Conservation (phyloP, 2,888 invertebrate species). For the Tetragnatha montana region DNA sequence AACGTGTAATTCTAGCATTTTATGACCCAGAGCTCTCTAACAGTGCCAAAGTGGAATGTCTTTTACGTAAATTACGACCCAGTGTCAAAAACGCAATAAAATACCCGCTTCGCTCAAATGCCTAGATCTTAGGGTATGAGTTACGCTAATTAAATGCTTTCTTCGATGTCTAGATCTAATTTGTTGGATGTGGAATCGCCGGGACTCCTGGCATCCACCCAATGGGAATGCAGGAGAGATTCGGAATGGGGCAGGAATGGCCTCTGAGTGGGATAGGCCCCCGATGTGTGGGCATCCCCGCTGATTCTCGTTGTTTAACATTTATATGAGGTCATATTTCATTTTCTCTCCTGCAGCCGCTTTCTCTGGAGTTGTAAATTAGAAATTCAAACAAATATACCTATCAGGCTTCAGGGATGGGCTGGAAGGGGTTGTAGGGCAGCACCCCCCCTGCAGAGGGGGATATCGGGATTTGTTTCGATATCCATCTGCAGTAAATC, state of each 20-base stretch:
- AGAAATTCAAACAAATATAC: slow-evolving; percentile 28
- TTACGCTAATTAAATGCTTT: slow-evolving; percentile 67
- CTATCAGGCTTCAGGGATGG: slow-evolving; percentile 3
- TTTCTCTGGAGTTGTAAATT: slow-evolving; percentile 26
- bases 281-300: neutral
- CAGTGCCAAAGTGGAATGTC: slow-evolving; percentile 59
- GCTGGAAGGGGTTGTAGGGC: slow-evolving; percentile 29
- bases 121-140: slow-evolving; percentile 42
- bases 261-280: neutral
- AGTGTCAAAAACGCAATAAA: slow-evolving; percentile 68
- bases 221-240: slow-evolving; percentile 15
- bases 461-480: neutral
- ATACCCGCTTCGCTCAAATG: slow-evolving; percentile 37
- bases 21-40: slow-evolving; percentile 65
- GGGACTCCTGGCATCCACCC: slow-evolving; percentile 5
- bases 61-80: slow-evolving; percentile 69
- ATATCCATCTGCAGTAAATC: neutral
- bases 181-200: slow-evolving; percentile 37
- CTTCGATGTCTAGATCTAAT: slow-evolving; percentile 45
- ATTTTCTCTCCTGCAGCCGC: slow-evolving; percentile 20
- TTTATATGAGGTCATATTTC: slow-evolving; percentile 33
- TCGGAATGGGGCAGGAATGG: neutral
- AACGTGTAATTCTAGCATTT: slow-evolving; percentile 66
- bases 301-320: slow-evolving; percentile 25
- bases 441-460: neutral